Evolutionary conservation across 2,888 invertebrate genomes (phyloP), one percentile per base, ranked within the genome.

Genomic region (Leptogaster cylindrica): DNA sequence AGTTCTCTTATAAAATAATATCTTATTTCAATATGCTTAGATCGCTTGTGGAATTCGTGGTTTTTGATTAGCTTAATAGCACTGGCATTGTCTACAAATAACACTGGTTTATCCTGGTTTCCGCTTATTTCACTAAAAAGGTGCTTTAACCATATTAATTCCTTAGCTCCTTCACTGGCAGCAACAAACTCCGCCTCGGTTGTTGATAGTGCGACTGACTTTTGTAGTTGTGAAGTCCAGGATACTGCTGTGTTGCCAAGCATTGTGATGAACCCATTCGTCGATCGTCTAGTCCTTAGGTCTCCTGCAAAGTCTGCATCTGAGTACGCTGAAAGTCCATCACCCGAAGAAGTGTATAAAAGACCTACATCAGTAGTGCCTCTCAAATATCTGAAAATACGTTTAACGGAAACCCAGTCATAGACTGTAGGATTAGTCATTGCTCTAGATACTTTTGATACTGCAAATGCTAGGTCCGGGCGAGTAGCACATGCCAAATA

Each of bases 181-280:
- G 74, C 73, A 3, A 75, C 65, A 61, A 70, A 71, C 58, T 74
- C 74, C 5, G 74, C 68, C 50, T 74, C 73, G 1, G 71, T 72
- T 1, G 73, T 73, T 3, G 72, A 74, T 7, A 71, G 66, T 4
- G 73, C 66, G 2, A 74, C 73, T 8, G 69, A 66, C 33, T 70
- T 69, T 66, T 74, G 74, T 20, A 67, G 66, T 63, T 69, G 39
- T 6, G 70, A 70, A 8, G 14, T n/a, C 48, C 55, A 68, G 12
- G 33, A 20, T 1, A 71, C 20, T 4, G 41, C 36, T 10, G 65
- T 55, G 28, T 12, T 28, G 5, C 51, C 61, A 23, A 68, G 12
- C 16, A 28, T 10, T 46, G 65, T 68, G 12, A 67, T 8, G 12
- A 46, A 67, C 7, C 70, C 70, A 51, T 44, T 36, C 39, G 70